phyloP scores from a whole-genome alignment of 2,113 vertebrate genomes.

The Colinus virginianus region DNA sequence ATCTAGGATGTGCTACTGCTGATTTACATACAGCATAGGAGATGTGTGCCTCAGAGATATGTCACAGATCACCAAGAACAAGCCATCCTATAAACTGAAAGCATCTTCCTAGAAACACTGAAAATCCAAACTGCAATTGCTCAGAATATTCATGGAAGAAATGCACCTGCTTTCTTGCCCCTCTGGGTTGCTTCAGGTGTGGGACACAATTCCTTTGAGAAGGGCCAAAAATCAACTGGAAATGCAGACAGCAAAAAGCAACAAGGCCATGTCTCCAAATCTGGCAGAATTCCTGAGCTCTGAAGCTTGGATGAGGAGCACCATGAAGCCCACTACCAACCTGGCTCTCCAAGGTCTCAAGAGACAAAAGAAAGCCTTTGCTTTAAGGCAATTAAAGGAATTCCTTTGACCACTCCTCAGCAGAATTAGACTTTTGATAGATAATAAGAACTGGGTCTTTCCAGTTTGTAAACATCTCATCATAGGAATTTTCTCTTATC shows the following conservation, averaged over 20 bases:
- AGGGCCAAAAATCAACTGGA: neutral
- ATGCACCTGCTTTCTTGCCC: neutral
- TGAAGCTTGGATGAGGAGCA: neutral
- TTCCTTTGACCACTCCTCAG: neutral
- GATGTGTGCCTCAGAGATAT: slow-evolving; percentile 29
- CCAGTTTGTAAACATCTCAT: slow-evolving; percentile 40
- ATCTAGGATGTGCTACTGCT: slow-evolving; percentile 62
- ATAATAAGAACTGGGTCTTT: neutral
- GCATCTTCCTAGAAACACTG: slow-evolving; percentile 45
- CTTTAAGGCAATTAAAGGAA: neutral
- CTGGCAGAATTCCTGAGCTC: neutral
- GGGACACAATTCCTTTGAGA: fast-evolving
- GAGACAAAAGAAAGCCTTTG: neutral
- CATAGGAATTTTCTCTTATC: slow-evolving; percentile 13
- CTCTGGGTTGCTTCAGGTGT: neutral
- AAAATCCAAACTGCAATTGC: neutral
- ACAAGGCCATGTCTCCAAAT: neutral
- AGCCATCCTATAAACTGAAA: slow-evolving; percentile 35
- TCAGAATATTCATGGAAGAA: neutral
- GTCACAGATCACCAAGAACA: neutral
- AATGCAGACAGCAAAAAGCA: neutral
- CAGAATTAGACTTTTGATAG: neutral
- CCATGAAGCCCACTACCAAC: neutral
- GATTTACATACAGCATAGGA: slow-evolving; percentile 48
- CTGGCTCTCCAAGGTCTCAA: neutral